Evolutionary conservation across 2,888 invertebrate genomes (phyloP).

Genomic region (Parochlus steinenii): DNA sequence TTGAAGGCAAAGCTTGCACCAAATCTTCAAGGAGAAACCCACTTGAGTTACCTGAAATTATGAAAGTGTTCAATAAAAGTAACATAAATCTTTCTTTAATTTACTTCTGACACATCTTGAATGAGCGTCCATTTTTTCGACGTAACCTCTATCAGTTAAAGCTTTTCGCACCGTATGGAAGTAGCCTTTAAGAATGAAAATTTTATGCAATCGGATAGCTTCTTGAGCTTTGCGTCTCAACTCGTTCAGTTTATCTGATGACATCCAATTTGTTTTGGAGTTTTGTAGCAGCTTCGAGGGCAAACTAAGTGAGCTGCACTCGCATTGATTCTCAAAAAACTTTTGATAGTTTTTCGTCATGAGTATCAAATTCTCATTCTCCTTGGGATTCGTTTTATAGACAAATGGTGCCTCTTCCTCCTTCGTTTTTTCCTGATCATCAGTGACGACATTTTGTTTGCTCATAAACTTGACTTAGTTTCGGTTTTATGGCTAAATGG

Average conservation of each 20-base stretch:
- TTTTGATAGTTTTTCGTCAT: conserved; percentile 11
- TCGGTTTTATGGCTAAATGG: too few relatives aligned
- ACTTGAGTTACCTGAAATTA: conserved; percentile 5
- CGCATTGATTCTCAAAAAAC: conserved; percentile 13
- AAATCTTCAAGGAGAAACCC: conserved; percentile 22
- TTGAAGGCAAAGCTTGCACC: conserved; percentile 25
- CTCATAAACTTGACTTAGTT: too few relatives aligned
- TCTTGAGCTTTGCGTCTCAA: conserved; percentile 45
- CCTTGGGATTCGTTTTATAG: conserved; percentile 2
- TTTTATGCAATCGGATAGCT: conserved; percentile 45
- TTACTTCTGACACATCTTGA: conserved; percentile 19
- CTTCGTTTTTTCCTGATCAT: conserved; percentile 7
- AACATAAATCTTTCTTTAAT: neutral
- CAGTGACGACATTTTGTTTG: conserved; percentile 9
- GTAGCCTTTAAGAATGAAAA: conserved; percentile 54
- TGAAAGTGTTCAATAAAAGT: too few relatives aligned
- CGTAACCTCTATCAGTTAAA: conserved; percentile 51
- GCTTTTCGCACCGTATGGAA: conserved; percentile 55
- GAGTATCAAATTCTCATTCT: conserved; percentile 11
- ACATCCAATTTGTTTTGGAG: conserved; percentile 32
- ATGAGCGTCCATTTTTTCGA: conserved; percentile 28
- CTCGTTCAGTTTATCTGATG: conserved; percentile 45
- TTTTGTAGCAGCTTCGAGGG: conserved; percentile 12
- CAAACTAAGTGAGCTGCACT: conserved; percentile 13
- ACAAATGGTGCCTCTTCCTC: conserved; percentile 4